phyloP scores from a whole-genome alignment of 2,113 vertebrate genomes.

The Cathartes aura region DNA sequence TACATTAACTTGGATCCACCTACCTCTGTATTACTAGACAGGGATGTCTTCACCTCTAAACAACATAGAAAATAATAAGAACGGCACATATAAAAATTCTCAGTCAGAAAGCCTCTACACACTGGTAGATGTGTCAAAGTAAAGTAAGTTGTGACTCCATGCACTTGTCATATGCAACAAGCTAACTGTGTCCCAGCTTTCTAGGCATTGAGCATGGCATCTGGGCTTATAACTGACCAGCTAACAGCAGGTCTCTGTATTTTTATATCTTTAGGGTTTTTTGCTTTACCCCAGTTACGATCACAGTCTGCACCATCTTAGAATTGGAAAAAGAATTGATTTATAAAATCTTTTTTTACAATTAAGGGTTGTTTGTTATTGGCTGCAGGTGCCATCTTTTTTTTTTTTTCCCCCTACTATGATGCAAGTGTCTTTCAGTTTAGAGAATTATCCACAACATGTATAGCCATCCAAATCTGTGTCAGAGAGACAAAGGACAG shows the following conservation, averaged over 20 bases:
- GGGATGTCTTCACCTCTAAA: background rate
- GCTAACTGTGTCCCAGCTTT: background rate
- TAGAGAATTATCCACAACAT: background rate
- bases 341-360: background rate
- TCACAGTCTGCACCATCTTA: background rate
- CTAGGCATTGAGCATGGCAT: background rate
- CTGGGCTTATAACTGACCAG: background rate
- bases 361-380: background rate
- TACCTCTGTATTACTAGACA: background rate
- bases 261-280: background rate
- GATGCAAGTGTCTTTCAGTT: background rate
- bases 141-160: background rate
- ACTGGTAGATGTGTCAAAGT: background rate
- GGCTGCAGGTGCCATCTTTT: background rate
- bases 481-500: background rate
- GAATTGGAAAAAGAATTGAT: background rate
- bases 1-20: background rate
- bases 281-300: background rate
- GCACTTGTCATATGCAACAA: background rate
- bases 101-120: background rate
- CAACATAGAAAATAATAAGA: background rate
- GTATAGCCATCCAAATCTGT: background rate
- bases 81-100: background rate
- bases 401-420: background rate
- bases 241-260: background rate